Evolutionary conservation across 2,797 vertebrate genomes (phyloP), one percentile per base, ranked within the genome.

Genomic region (Tolypeutes matacus): DNA sequence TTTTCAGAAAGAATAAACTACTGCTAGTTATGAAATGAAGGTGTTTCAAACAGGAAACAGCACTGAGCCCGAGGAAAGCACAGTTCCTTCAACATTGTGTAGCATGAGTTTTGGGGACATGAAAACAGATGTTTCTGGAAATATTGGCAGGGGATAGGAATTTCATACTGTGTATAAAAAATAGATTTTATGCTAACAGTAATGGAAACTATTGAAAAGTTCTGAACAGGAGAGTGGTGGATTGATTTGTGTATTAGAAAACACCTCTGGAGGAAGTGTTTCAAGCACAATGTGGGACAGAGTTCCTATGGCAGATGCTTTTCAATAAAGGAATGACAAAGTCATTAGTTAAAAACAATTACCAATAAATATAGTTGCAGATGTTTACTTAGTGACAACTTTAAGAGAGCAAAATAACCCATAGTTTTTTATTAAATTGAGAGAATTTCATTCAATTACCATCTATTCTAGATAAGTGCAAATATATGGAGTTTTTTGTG

Each of bases 281-380:
- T 29, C n/a, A 51, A 86, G 36, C 36, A 23, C 3, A 21, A 56
- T 20, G 23, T 4, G 64, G 5, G 12, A 65, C 29, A 31, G 31
- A 46, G 2, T 23, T 46, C 1, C 6, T 0, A 21, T 0, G 20
- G 23, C 34, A 62, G 13, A 10, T 2, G 4, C 8, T 82, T 76
- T 76, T 58, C 3, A 27, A 34, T 15, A 60, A 88, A 76, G 25
- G 23, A 67, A 81, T 5, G 5, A 11, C 20, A 21, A 56, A 86
- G 46, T 56, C 36, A 23, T 18, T 2, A 7, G 20, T 31, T 62
- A 31, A 84, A 85, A 80, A 34, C 15, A 56, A 1, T 58, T 7
- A 62, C 42, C 86, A 70, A 34, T 34, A 31, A 86, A 31, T 67
- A 4, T 39, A 58, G 18, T 18, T 83, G 34, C 29, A 78, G 39